These are phyloP conservation scores for Taxidea taxus DNA, from an alignment of 2,113 vertebrate species.

Conservation along the genomic window DNA sequence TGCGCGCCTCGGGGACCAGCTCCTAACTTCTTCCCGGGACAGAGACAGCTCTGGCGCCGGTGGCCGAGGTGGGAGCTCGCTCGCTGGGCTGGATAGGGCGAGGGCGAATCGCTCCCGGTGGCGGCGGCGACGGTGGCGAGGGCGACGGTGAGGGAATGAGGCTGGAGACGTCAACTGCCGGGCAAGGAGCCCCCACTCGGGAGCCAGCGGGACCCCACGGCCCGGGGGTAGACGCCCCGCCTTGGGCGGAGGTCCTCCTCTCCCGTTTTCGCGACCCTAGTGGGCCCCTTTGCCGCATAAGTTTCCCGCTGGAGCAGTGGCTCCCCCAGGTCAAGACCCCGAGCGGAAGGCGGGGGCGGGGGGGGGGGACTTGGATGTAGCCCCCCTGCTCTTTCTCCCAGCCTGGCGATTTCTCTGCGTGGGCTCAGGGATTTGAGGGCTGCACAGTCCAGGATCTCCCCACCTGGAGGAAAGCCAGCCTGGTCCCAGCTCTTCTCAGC, in stretches of 20 bases:
- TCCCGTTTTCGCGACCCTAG: background rate
- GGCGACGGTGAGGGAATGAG: background rate
- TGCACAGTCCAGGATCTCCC: background rate
- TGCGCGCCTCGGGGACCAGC: background rate
- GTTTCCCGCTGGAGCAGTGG: background rate
- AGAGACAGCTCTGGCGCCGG: background rate
- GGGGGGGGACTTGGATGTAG: background rate
- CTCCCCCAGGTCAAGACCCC: background rate
- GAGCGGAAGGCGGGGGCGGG: background rate
- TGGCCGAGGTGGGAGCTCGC: background rate
- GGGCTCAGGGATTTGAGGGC: background rate
- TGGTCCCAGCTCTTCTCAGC: too few relatives aligned
- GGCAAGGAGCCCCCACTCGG: background rate
- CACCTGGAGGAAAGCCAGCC: background rate
- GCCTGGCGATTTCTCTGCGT: background rate
- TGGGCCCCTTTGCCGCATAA: fast-evolving
- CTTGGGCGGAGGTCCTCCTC: background rate
- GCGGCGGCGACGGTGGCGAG: background rate
- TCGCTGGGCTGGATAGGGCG: background rate
- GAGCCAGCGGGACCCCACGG: background rate
- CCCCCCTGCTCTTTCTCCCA: background rate
- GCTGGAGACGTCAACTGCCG: background rate
- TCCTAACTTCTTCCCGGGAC: constrained; percentile 43
- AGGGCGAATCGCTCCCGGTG: background rate
- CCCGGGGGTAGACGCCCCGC: background rate